Percentiles rank a stretch among this genome's conserved stretches.
phyloP scores from a whole-genome alignment of 2,888 invertebrate genomes.

The Automeris io region DNA sequence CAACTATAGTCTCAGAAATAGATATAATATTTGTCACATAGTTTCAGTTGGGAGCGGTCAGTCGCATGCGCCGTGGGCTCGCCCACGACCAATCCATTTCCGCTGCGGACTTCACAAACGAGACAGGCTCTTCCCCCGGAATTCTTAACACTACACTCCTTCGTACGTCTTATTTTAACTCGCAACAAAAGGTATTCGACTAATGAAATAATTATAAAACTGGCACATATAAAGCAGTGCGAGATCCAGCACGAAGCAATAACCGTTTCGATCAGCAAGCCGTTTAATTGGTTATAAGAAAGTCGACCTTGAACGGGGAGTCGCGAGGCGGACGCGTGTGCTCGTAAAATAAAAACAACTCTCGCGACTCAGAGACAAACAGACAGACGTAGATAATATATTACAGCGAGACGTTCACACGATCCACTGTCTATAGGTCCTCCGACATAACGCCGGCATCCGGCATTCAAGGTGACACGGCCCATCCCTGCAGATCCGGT shows the following conservation, averaged over 20 bases:
- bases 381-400: conserved; percentile 59
- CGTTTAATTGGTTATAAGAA: conserved; percentile 36
- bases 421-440: conserved; percentile 72
- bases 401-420: conserved; percentile 61
- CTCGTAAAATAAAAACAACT: conserved; percentile 68
- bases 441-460: conserved; percentile 62
- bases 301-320: conserved; percentile 63
- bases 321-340: conserved; percentile 59
- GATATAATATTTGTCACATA: conserved; percentile 55
- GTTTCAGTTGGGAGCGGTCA: conserved; percentile 48
- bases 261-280: conserved; percentile 35
- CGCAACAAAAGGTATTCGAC: conserved; percentile 1
- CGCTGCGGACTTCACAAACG: conserved; percentile 45
- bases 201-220: conserved; percentile 9
- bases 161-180: conserved; percentile 21
- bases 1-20: conserved; percentile 48
- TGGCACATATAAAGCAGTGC: conserved; percentile 7
- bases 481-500: conserved; percentile 68
- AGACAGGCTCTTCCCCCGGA: conserved; percentile 41
- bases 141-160: conserved; percentile 22
- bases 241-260: conserved; percentile 11
- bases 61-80: conserved; percentile 52
- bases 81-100: conserved; percentile 63
- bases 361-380: conserved; percentile 59
- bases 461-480: conserved; percentile 72